phyloP scores from a whole-genome alignment of 2,888 invertebrate species.

The Cynaeus angustus region DNA sequence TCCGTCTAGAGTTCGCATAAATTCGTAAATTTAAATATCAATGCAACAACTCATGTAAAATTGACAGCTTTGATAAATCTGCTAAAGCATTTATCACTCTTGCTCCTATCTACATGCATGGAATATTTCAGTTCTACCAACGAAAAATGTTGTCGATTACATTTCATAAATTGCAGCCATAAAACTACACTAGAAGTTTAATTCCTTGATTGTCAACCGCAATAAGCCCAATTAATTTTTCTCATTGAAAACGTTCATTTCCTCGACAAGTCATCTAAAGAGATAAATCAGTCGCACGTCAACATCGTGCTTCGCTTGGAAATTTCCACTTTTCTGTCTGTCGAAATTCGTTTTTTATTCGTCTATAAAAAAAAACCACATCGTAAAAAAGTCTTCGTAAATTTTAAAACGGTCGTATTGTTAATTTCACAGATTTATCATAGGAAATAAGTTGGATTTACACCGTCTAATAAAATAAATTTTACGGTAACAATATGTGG shows the following conservation, averaged over 20 bases:
- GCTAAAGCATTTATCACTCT: slow-evolving; percentile 40
- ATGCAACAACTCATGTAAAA: slow-evolving; percentile 43
- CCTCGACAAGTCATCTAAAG: slow-evolving; percentile 3
- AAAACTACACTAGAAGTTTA: neutral
- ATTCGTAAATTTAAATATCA: slow-evolving; percentile 44
- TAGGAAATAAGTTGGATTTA: slow-evolving; percentile 23
- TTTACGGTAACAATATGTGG: neutral
- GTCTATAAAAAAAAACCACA: slow-evolving; percentile 28
- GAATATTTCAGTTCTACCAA: slow-evolving; percentile 33
- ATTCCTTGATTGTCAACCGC: slow-evolving; percentile 6
- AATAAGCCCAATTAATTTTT: slow-evolving; percentile 11
- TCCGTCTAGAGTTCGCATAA: slow-evolving; percentile 26
- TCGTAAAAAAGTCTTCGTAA: slow-evolving; percentile 23
- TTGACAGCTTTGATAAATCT: slow-evolving; percentile 46
- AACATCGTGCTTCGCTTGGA: slow-evolving; percentile 23
- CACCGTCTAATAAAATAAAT: slow-evolving; percentile 21
- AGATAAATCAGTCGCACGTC: slow-evolving; percentile 35
- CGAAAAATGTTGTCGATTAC: slow-evolving; percentile 11
- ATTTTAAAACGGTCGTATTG: slow-evolving; percentile 33
- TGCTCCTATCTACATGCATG: slow-evolving; percentile 25
- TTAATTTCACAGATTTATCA: slow-evolving; percentile 32
- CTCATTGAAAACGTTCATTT: slow-evolving; percentile 3
- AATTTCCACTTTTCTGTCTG: slow-evolving; percentile 20
- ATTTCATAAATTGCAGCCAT: slow-evolving; percentile 3
- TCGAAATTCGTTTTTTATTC: slow-evolving; percentile 27